A percentile compares a stretch with the other conserved stretches of the same genome.
Conservation (phyloP, 2,113 vertebrate species). For the Callaeas wilsoni region DNA sequence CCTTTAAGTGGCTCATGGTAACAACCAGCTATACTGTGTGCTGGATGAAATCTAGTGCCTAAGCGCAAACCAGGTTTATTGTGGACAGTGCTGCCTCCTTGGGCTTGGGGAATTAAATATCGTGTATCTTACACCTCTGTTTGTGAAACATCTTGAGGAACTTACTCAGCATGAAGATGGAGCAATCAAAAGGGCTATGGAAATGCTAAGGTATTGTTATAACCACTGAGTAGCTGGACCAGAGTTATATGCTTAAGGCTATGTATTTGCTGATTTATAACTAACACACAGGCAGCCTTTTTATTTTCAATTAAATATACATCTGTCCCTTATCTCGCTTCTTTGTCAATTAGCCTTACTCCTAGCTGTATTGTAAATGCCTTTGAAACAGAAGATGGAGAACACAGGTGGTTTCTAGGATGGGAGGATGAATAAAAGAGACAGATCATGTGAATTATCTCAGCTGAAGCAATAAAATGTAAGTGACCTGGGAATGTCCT, state of each 20-base stretch:
- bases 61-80: background rate
- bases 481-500: conserved; percentile 38
- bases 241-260: background rate
- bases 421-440: conserved; percentile 11
- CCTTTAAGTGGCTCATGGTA: background rate
- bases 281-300: background rate
- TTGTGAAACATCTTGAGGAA: background rate
- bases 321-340: conserved; percentile 24
- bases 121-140: background rate
- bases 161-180: background rate
- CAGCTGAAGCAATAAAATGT: conserved; percentile 47
- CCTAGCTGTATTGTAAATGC: background rate
- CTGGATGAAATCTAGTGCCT: background rate
- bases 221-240: background rate
- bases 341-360: conserved; percentile 8
- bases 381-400: conserved; percentile 40
- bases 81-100: background rate
- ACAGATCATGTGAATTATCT: conserved; percentile 34
- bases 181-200: background rate
- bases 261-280: background rate
- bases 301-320: background rate
- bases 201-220: background rate
- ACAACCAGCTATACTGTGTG: background rate
- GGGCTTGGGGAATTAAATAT: background rate
- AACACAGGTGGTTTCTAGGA: conserved; percentile 34